Conservation (phyloP, 2,888 invertebrate genomes). For the Mythimna impura region DNA sequence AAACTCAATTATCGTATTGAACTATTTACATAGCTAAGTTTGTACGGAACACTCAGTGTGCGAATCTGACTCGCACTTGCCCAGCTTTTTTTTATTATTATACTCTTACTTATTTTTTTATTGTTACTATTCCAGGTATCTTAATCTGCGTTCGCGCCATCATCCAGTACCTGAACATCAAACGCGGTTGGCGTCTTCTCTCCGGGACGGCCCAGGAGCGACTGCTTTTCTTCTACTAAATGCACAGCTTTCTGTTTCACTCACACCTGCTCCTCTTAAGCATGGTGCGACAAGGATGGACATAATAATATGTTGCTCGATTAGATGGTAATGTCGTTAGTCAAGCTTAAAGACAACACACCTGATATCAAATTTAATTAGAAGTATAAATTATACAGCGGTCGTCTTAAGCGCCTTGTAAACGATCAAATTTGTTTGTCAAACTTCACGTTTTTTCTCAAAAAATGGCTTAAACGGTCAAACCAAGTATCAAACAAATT, state of each 20-base stretch:
- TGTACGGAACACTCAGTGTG: no score
- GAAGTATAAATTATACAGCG: slow-evolving; percentile 10
- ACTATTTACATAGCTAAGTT: no score
- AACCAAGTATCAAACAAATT: no score
- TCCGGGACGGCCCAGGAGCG: slow-evolving; percentile 96
- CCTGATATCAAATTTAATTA: slow-evolving; percentile 32
- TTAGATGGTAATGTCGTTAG: slow-evolving; percentile 56
- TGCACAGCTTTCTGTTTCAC: slow-evolving; percentile 69
- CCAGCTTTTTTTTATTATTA: no score
- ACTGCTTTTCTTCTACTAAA: slow-evolving; percentile 95
- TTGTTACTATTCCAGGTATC: slow-evolving; percentile 90
- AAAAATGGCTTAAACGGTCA: no score
- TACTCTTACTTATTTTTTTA: not conserved
- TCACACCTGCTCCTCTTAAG: slow-evolving; percentile 64
- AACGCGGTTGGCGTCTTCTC: slow-evolving; percentile 96
- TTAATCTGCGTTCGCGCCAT: slow-evolving; percentile 96
- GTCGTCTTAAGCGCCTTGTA: not conserved
- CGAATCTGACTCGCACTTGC: no score
- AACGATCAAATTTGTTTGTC: no score
- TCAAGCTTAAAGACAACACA: slow-evolving; percentile 36
- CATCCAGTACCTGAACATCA: slow-evolving; percentile 96
- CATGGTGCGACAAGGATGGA: slow-evolving; percentile 70
- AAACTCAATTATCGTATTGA: no score
- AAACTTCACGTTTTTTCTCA: no score
- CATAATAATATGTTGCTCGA: slow-evolving; percentile 63